Percentiles rank a stretch among this genome's conserved stretches.
Evolutionary conservation across 1,140 invertebrate species (phyloP).

Genomic region (Sitodiplosis mosellana): DNA sequence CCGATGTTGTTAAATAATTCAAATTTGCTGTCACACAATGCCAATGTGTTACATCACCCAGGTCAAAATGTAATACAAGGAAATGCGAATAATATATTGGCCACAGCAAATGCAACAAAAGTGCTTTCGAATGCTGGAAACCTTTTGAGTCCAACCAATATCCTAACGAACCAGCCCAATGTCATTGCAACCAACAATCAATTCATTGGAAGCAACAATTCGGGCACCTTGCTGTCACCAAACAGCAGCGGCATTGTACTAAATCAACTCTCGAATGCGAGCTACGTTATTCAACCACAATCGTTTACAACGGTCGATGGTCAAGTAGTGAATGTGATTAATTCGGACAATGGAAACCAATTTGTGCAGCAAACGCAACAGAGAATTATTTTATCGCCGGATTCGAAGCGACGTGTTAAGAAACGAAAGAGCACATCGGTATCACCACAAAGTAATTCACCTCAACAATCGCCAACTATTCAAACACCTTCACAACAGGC

Average conservation of each 20-base stretch:
- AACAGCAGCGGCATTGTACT: slow-evolving; percentile 52
- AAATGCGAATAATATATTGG: neutral
- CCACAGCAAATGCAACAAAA: neutral
- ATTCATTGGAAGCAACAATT: neutral
- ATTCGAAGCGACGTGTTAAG: slow-evolving; percentile 50
- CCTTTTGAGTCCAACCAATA: neutral
- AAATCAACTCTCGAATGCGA: slow-evolving; percentile 52
- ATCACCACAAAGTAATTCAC: slow-evolving; percentile 11
- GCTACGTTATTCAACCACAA: slow-evolving; percentile 47
- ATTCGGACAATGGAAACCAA: slow-evolving; percentile 25
- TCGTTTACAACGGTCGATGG: slow-evolving; percentile 33
- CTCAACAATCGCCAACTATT: slow-evolving; percentile 23
- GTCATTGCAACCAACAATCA: neutral
- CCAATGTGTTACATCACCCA: neutral
- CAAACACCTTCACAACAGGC: slow-evolving; percentile 9
- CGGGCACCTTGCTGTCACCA: slow-evolving; percentile 19
- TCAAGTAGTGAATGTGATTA: slow-evolving; percentile 43
- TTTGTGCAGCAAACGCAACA: slow-evolving; percentile 29
- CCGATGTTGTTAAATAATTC: slow-evolving; percentile 2
- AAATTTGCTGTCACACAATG: neutral
- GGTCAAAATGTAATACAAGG: neutral
- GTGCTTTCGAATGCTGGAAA: neutral
- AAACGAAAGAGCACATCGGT: slow-evolving; percentile 40
- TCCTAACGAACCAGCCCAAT: neutral
- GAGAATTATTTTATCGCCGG: slow-evolving; percentile 41